phyloP scores from a whole-genome alignment of 2,888 invertebrate species.

The Leptarthrus brevirostris region DNA sequence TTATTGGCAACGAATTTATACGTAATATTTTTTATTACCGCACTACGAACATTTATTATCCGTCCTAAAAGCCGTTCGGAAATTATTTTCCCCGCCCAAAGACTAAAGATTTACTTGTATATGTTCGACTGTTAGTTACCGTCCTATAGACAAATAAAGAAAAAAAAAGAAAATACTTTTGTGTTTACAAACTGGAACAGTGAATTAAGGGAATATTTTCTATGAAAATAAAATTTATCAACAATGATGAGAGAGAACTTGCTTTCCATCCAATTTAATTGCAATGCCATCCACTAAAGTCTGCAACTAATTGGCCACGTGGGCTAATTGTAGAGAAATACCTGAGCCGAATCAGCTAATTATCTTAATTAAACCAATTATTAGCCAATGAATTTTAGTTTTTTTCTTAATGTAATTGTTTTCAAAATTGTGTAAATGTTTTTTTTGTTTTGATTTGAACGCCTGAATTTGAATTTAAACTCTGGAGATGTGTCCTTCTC shows the following conservation, averaged over 20 bases:
- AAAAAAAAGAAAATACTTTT: too few relatives aligned
- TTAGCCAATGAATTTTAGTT: background rate
- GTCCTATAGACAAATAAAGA: background rate
- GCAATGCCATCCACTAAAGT: background rate
- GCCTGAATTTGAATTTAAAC: too few relatives aligned
- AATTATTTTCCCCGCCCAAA: background rate
- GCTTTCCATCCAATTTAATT: background rate
- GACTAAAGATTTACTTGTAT: background rate
- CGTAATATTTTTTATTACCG: too few relatives aligned
- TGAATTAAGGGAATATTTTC: background rate
- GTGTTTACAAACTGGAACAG: background rate
- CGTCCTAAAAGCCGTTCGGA: background rate
- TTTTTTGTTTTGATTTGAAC: too few relatives aligned
- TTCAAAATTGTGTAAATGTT: too few relatives aligned
- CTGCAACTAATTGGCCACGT: background rate
- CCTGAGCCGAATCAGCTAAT: too few relatives aligned
- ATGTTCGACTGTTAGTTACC: slow-evolving; percentile 1
- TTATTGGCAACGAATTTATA: background rate
- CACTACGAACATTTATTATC: background rate
- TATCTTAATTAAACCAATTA: too few relatives aligned
- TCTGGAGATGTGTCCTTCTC: too few relatives aligned
- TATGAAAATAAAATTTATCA: background rate
- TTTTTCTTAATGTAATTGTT: background rate
- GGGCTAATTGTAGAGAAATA: too few relatives aligned
- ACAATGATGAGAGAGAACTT: background rate